Percentiles rank a stretch among this genome's conserved stretches.
Evolutionary conservation across 1,140 invertebrate species (phyloP).

Genomic region (Drosophila repleta): DNA sequence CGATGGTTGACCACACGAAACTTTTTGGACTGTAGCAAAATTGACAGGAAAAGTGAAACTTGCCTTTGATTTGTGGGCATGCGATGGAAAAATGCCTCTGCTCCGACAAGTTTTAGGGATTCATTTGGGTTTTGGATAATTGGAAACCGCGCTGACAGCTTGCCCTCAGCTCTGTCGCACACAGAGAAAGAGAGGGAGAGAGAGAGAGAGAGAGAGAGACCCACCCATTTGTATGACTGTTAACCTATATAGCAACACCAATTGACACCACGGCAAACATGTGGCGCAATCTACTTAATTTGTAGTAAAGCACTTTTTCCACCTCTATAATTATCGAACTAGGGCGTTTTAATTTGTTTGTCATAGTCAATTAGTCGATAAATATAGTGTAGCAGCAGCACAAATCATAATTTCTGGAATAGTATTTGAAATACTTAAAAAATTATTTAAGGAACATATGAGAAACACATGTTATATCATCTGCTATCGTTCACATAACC

Average conservation of each 20-base stretch:
- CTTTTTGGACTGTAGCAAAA: slow-evolving; percentile 41
- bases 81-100: slow-evolving; percentile 28
- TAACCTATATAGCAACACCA: neutral
- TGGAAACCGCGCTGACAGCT: slow-evolving; percentile 51
- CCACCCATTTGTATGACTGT: neutral
- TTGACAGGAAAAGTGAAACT: slow-evolving; percentile 57
- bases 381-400: neutral
- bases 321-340: slow-evolving; percentile 23
- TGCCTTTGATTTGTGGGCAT: slow-evolving; percentile 48
- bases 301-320: neutral
- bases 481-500: no score
- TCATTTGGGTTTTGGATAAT: slow-evolving; percentile 44
- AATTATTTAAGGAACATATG: neutral
- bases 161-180: neutral
- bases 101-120: slow-evolving; percentile 38
- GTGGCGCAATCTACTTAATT: slow-evolving; percentile 18
- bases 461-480: no score
- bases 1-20: slow-evolving; percentile 63
- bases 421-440: neutral
- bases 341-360: slow-evolving; percentile 13
- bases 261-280: slow-evolving; percentile 18
- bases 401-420: neutral
- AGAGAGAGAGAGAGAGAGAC: no score
- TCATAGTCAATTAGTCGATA: slow-evolving; percentile 12
- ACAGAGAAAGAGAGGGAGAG: no score